These are phyloP conservation scores for Chymomyza procnemis DNA, from an alignment of 2,888 invertebrate species.

Conservation along the genomic window DNA sequence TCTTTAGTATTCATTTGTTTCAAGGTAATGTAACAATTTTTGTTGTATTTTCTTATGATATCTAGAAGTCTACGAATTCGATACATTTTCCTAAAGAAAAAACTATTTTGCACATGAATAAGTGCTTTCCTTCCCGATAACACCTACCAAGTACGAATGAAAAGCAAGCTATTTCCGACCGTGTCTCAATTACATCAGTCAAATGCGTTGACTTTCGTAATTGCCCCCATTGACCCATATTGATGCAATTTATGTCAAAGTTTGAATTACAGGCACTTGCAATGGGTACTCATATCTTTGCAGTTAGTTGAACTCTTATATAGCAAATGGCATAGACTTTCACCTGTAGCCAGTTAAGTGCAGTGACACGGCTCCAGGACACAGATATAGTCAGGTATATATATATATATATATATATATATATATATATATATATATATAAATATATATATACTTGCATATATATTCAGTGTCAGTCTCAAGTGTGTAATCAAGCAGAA, in stretches of 20 bases:
- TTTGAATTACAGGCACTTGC: background rate
- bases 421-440: background rate
- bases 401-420: background rate
- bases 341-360: background rate
- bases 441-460: background rate
- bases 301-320: background rate
- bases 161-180: background rate
- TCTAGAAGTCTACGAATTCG: too few relatives aligned
- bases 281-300: background rate
- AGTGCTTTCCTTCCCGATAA: too few relatives aligned
- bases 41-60: too few relatives aligned
- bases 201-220: background rate
- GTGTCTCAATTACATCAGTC: background rate
- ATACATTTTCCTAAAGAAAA: too few relatives aligned
- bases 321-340: background rate
- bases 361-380: background rate
- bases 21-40: too few relatives aligned
- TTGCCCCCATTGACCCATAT: background rate
- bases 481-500: background rate
- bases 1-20: too few relatives aligned
- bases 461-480: background rate
- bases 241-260: background rate
- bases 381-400: background rate
- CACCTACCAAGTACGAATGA: too few relatives aligned
- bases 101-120: too few relatives aligned